These are phyloP conservation scores for Centropus bengalensis DNA, from an alignment of 2,113 vertebrate genomes.

Conservation along the genomic window DNA sequence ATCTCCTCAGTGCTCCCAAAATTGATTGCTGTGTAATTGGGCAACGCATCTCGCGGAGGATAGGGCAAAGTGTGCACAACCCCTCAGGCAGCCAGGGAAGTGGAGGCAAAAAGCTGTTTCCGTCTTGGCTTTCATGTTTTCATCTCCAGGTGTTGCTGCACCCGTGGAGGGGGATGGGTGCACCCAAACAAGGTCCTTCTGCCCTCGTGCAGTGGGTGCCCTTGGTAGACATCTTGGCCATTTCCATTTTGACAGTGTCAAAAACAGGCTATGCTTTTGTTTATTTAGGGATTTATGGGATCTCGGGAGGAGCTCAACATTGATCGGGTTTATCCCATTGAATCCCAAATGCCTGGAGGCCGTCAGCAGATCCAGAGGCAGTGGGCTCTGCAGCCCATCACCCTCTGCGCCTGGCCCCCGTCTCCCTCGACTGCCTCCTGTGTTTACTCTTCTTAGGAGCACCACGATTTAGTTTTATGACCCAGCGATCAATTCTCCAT, in stretches of 20 bases:
- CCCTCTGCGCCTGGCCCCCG: background rate
- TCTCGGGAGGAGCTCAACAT: conserved; percentile 9
- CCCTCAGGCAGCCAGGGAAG: background rate
- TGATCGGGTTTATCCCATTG: background rate
- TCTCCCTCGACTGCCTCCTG: background rate
- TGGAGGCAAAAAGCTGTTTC: background rate
- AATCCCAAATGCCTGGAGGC: conserved; percentile 19
- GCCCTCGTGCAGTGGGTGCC: background rate
- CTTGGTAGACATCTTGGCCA: background rate
- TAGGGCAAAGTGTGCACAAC: background rate
- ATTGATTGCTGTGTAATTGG: conserved; percentile 72
- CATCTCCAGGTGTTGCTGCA: fast-evolving
- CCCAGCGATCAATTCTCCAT: conserved; percentile 66
- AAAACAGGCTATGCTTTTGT: background rate
- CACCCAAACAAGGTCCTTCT: background rate
- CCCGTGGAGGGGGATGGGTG: background rate
- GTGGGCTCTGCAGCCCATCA: background rate
- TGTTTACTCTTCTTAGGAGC: conserved; percentile 41
- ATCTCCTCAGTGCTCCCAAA: conserved; percentile 67
- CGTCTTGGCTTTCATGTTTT: background rate
- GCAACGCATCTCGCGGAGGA: fast-evolving
- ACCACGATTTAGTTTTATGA: conserved; percentile 64
- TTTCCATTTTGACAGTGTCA: background rate
- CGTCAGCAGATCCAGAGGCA: background rate
- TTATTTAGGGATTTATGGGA: background rate